A percentile compares a stretch with the other conserved stretches of the same genome.
These are phyloP conservation scores for Hyposmocoma kahamanoa DNA, from an alignment of 1,140 invertebrate genomes.

Conservation along the genomic window DNA sequence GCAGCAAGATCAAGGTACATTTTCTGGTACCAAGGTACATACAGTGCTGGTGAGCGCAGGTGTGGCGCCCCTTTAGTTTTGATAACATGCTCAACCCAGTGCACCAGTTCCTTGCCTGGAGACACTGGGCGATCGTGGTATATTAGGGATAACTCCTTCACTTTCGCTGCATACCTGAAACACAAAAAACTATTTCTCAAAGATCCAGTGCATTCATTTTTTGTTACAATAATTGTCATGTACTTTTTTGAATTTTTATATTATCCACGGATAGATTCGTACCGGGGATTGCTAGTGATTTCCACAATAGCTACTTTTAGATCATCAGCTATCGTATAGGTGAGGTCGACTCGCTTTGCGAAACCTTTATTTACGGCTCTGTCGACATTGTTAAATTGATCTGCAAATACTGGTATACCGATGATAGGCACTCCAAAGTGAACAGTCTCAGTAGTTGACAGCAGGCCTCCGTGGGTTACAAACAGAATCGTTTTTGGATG, in stretches of 20 bases:
- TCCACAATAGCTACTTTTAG: conserved; percentile 20
- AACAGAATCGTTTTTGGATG: conserved; percentile 77
- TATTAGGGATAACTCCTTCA: conserved; percentile 15
- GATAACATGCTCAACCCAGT: conserved; percentile 31
- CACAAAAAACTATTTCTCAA: neutral
- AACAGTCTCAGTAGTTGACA: conserved; percentile 78
- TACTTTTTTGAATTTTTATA: too few relatives aligned
- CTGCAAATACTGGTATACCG: conserved; percentile 77
- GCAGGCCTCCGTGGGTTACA: conserved; percentile 79
- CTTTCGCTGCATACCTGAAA: conserved; percentile 20
- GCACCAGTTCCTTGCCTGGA: conserved; percentile 12
- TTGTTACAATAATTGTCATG: too few relatives aligned
- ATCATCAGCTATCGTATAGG: conserved; percentile 12
- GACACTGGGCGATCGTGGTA: conserved; percentile 22
- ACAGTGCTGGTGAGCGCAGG: conserved; percentile 17
- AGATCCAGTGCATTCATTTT: too few relatives aligned
- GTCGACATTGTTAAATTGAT: conserved; percentile 71
- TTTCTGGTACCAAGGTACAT: too few relatives aligned
- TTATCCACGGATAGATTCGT: too few relatives aligned
- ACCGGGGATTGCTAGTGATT: conserved; percentile 15
- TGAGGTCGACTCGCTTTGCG: conserved; percentile 19
- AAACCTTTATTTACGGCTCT: conserved; percentile 20
- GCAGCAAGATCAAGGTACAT: too few relatives aligned
- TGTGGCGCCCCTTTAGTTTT: too few relatives aligned
- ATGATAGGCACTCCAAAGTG: conserved; percentile 78